Percentiles rank a stretch among this genome's conserved stretches.
phyloP scores from a whole-genome alignment of 2,797 vertebrate genomes.

The Ptychadena robeensis region DNA sequence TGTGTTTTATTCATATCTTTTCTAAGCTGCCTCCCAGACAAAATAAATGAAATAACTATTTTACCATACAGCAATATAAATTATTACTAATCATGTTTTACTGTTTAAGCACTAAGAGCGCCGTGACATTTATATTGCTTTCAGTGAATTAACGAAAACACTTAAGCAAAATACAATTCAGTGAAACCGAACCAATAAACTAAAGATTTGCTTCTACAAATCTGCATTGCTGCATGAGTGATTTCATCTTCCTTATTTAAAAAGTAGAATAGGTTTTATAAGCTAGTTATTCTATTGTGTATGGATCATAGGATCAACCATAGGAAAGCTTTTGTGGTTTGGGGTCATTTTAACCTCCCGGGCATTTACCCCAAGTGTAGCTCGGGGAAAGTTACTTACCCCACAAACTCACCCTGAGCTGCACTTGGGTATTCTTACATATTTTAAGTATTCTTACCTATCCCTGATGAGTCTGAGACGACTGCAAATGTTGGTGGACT shows the following conservation, averaged over 20 bases:
- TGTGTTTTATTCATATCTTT: constrained; percentile 11
- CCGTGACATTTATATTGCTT: background rate
- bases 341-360: too few relatives aligned
- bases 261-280: background rate
- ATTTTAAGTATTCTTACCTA: too few relatives aligned
- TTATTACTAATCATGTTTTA: constrained; percentile 34
- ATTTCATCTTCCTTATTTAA: background rate
- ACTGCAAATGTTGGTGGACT: too few relatives aligned
- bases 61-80: background rate
- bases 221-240: constrained; percentile 13
- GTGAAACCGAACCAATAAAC: constrained; percentile 12
- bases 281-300: too few relatives aligned
- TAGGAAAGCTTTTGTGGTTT: too few relatives aligned
- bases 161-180: constrained; percentile 9
- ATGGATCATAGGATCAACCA: too few relatives aligned
- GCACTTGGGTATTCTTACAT: too few relatives aligned
- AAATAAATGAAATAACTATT: constrained; percentile 24
- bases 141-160: constrained; percentile 1
- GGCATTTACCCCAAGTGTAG: too few relatives aligned
- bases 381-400: too few relatives aligned
- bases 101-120: constrained; percentile 1
- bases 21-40: background rate
- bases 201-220: constrained; percentile 1
- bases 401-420: too few relatives aligned
- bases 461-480: too few relatives aligned